These are phyloP conservation scores for Eulemur coronatus DNA, from an alignment of 2,797 vertebrate species.

Conservation along the genomic window DNA sequence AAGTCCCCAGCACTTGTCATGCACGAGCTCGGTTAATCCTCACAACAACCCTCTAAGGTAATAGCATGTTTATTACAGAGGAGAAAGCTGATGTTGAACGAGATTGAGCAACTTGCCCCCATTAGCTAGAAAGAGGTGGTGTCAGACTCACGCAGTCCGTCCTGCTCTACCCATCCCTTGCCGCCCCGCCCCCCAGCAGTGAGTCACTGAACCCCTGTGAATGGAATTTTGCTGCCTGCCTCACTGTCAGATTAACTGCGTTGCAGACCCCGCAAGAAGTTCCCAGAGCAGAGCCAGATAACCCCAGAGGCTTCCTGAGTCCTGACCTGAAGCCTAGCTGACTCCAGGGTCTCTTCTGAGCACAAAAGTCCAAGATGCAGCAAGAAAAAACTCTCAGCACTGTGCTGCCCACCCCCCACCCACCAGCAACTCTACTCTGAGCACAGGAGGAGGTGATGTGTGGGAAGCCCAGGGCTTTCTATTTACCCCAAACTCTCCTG, in stretches of 20 bases:
- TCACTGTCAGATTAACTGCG: not conserved
- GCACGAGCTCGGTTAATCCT: not conserved
- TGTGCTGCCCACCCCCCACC: not conserved
- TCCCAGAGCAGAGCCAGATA: conserved; percentile 29
- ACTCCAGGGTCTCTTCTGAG: not conserved
- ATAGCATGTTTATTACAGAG: not conserved
- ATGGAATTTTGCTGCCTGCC: not conserved
- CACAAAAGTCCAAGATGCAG: not conserved
- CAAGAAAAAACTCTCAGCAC: not conserved
- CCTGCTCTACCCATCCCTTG: not conserved
- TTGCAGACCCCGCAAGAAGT: not conserved
- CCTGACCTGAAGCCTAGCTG: not conserved
- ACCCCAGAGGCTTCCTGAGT: not conserved
- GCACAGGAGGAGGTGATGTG: not conserved
- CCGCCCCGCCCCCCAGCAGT: too few relatives aligned
- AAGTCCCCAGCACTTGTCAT: not conserved
- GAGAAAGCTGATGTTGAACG: not conserved
- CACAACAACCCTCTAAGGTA: not conserved
- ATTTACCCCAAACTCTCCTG: conserved; percentile 30
- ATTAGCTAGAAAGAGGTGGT: not conserved
- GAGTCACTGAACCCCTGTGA: not conserved
- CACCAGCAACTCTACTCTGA: not conserved
- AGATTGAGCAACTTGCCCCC: not conserved
- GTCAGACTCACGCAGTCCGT: not conserved
- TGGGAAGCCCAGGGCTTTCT: not conserved